Evolutionary conservation across 2,113 vertebrate genomes (phyloP), one percentile per base, ranked within the genome.

Genomic region (Mystacornis crossleyi): DNA sequence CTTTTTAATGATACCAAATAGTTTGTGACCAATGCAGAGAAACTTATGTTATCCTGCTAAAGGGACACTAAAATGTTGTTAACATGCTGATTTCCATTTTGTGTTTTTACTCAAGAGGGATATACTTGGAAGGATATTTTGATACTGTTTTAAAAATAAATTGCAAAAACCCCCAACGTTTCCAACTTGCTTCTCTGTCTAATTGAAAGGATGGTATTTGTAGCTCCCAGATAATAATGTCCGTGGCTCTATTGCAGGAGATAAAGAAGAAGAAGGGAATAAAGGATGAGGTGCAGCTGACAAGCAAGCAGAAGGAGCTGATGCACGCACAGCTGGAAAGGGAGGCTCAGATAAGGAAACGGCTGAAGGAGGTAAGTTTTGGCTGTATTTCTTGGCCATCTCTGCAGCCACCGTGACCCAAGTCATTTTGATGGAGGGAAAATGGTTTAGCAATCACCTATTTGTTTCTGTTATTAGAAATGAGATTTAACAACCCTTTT

Each of bases 181-280:
- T 95, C 24, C 43, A 75, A 25, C 66, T 62, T 83, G 23, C 28
- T 66, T 80, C 18, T 67, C 33, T 83, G 8, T 21, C 18, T 72
- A 13, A 23, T 21, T 75, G 50, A 78, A 34, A 31, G 14, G 8
- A 5, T 73, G 34, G 50, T 50, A 23, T 84, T 92, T 43, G 62
- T 89, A 86, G 45, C 67, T 82, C 20, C 47, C 1, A 18, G 24
- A 69, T 81, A 66, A 43, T 34, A 31, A 77, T 66, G 86, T 45
- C 55, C 50, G 8, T 92, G 81, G 23, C 18, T 0, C 51, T 57
- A 12, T 69, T 92, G 81, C 86, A 99, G 99, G 99, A 99, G 94
- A 98, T 99, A 66, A 99, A 99, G 92, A 99, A 99, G 98, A 99
- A 99, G 96, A 99, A 99, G 73, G 99, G 99, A 60, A 99, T 99